Conservation (phyloP, 2,797 vertebrate genomes). For the Otolemur crassicaudatus region DNA sequence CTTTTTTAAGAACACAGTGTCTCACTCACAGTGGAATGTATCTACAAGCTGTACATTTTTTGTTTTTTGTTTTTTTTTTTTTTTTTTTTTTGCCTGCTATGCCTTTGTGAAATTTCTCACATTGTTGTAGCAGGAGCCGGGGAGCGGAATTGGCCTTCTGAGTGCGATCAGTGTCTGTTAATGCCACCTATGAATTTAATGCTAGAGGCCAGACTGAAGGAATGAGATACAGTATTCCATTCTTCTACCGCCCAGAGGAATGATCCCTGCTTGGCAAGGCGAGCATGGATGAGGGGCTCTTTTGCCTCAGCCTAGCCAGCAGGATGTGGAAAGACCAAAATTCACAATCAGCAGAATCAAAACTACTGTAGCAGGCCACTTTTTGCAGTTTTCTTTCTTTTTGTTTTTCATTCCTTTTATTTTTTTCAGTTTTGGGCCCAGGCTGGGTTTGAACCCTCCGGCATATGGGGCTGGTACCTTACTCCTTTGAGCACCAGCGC, state of each 20-base stretch:
- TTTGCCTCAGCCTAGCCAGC: constrained; percentile 52
- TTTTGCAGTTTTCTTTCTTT: background rate
- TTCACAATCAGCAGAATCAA: constrained; percentile 65
- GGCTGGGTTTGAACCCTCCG: too few relatives aligned
- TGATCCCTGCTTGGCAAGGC: constrained; percentile 51
- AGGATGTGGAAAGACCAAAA: constrained; percentile 59
- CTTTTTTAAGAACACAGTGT: background rate
- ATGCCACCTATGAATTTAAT: constrained; percentile 76
- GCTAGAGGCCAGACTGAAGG: constrained; percentile 77
- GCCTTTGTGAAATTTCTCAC: constrained; percentile 56
- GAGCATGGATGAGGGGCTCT: constrained; percentile 58
- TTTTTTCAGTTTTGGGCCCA: too few relatives aligned
- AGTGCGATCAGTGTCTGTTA: constrained; percentile 70
- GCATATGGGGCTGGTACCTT: too few relatives aligned
- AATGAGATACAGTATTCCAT: constrained; percentile 73
- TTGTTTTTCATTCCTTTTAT: background rate
- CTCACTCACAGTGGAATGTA: background rate
- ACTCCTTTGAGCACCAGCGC: too few relatives aligned
- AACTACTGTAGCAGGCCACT: background rate
- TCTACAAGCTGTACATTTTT: background rate
- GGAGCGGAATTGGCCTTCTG: constrained; percentile 73
- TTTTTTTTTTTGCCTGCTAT: background rate
- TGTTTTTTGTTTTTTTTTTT: background rate
- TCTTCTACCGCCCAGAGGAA: constrained; percentile 63
- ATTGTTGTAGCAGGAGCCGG: constrained; percentile 69